These are phyloP conservation scores for Phymatocera aterrima DNA, from an alignment of 2,888 invertebrate species.

Conservation along the genomic window DNA sequence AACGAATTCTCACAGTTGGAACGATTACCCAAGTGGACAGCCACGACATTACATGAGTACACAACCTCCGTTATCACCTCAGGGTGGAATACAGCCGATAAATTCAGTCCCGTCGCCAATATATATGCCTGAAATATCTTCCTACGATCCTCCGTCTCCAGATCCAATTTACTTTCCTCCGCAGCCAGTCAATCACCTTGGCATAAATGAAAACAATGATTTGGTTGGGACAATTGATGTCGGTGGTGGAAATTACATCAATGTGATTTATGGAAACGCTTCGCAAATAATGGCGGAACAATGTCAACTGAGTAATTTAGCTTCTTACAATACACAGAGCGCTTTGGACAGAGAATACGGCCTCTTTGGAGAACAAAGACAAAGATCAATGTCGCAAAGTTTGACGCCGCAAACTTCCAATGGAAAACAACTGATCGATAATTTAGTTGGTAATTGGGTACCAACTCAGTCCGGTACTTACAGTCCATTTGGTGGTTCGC, in stretches of 20 bases:
- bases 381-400: slow-evolving; percentile 59
- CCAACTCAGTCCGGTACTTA: slow-evolving; percentile 85
- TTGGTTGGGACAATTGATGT: slow-evolving; percentile 72
- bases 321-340: slow-evolving; percentile 62
- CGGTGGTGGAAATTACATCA: slow-evolving; percentile 73
- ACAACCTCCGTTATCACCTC: slow-evolving; percentile 51
- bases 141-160: slow-evolving; percentile 56
- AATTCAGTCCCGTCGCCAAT: slow-evolving; percentile 60
- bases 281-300: slow-evolving; percentile 70
- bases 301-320: slow-evolving; percentile 64
- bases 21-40: slow-evolving; percentile 65
- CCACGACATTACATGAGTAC: slow-evolving; percentile 61
- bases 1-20: slow-evolving; percentile 67
- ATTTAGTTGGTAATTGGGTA: slow-evolving; percentile 84
- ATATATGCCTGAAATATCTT: slow-evolving; percentile 64
- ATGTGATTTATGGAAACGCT: slow-evolving; percentile 71
- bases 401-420: slow-evolving; percentile 63
- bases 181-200: slow-evolving; percentile 67
- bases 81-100: slow-evolving; percentile 53
- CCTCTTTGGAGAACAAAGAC: slow-evolving; percentile 67
- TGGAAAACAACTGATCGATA: slow-evolving; percentile 80
- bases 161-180: slow-evolving; percentile 69
- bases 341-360: slow-evolving; percentile 70
- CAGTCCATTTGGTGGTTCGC: slow-evolving; percentile 82
- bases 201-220: slow-evolving; percentile 70